Conservation (phyloP, 2,113 vertebrate species). For the Psilopsiagon aymara region DNA sequence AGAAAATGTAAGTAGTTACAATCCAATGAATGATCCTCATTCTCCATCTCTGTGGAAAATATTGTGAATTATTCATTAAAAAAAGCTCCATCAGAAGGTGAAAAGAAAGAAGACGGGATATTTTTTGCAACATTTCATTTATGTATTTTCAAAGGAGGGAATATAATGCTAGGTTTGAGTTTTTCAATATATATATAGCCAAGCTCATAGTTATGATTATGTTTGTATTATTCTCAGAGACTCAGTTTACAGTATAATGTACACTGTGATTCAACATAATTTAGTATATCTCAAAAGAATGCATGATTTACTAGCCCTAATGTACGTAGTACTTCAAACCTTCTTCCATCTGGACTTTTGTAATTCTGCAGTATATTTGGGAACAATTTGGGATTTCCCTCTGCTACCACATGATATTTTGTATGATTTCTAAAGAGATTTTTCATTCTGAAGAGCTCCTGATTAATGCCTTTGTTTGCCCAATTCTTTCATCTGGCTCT, state of each 20-base stretch:
- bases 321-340: conserved; percentile 35
- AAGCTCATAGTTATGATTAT: not conserved
- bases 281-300: conserved; percentile 55
- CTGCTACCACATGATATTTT: not conserved
- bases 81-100: not conserved
- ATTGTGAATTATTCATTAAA: conserved; percentile 17
- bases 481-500: conserved; percentile 35
- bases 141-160: not conserved
- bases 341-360: conserved; percentile 56
- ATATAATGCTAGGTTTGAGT: not conserved
- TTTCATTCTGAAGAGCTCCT: conserved; percentile 47
- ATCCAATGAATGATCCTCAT: not conserved
- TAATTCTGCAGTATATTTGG: conserved; percentile 22
- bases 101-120: not conserved
- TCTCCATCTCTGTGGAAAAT: not conserved
- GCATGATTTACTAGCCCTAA: conserved; percentile 35
- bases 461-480: conserved; percentile 60
- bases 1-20: not conserved
- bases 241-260: conserved; percentile 34
- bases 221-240: conserved; percentile 4
- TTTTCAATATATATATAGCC: conserved; percentile 12
- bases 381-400: conserved; percentile 38
- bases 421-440: conserved; percentile 22
- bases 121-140: conserved; percentile 2
- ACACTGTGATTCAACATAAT: conserved; percentile 32